Evolutionary conservation across 2,888 invertebrate genomes (phyloP).

Genomic region (Timema cristinae): DNA sequence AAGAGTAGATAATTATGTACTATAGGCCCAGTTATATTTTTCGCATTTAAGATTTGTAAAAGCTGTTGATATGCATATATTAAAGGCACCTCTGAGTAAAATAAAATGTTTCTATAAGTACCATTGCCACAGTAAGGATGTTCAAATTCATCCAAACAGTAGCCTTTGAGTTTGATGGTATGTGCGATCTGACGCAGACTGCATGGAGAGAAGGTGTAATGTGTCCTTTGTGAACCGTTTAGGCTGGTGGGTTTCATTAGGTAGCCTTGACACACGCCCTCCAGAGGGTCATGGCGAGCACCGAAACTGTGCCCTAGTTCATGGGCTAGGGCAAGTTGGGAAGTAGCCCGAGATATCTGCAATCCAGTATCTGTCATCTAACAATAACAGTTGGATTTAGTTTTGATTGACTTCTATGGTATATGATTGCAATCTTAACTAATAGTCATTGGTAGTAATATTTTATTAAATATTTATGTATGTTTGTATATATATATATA

Average conservation of each 20-base stretch:
- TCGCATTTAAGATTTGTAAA: no score
- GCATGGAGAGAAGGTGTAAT: constrained; percentile 50
- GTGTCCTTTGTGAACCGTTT: constrained; percentile 39
- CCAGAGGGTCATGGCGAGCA: constrained; percentile 48
- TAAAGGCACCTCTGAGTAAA: no score
- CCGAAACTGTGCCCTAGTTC: constrained; percentile 56
- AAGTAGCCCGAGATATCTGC: constrained; percentile 43
- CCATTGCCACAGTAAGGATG: constrained; percentile 54
- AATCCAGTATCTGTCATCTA: constrained; percentile 38
- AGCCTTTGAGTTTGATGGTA: constrained; percentile 50
- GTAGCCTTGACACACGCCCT: constrained; percentile 45
- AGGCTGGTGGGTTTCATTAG: constrained; percentile 52
- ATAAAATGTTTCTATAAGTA: constrained; percentile 32
- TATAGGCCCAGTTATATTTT: no score
- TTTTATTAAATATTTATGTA: no score
- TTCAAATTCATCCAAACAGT: constrained; percentile 47
- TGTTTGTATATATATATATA: no score
- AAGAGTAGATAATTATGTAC: no score
- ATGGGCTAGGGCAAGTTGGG: constrained; percentile 45
- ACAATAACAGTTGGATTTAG: no score
- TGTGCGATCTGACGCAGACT: constrained; percentile 49
- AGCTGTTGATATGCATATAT: no score
- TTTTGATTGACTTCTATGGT: no score
- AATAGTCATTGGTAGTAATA: no score
- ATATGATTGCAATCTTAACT: no score